Evolutionary conservation across 2,888 invertebrate genomes (phyloP), one percentile per base, ranked within the genome.

Genomic region (Mythimna impura): DNA sequence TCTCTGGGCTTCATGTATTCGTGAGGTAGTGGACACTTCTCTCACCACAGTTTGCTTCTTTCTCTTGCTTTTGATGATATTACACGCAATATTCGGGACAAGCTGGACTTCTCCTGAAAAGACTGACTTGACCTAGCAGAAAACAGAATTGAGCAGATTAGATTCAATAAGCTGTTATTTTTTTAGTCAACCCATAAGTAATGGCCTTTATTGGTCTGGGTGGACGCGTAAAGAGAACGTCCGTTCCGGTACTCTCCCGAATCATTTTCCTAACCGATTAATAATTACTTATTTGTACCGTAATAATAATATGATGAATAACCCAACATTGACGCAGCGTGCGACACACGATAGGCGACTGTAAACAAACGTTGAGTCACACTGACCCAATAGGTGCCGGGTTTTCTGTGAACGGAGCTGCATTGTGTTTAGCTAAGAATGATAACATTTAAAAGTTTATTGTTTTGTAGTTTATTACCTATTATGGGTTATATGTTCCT

Each of bases 241-340:
- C 12, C 30, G 76, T 66, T 69, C 57, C 55, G 62, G 68, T 66
- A 47, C 34, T 60, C 58, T 54, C 57, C 58, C 34, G 30, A 71
- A 65, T 52, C n/a, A 54, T 10, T 54, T 80, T 67, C 34, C 20
- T 43, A 55, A 52, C 36, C 30, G 60, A 78, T 70, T 22, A 72
- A 72, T 76, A 73, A 71, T 76, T 50, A 68, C 61, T 69, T 80
- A 97, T 97, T 88, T 97, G 97, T 82, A 63, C 54, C 40, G 63
- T 79, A 54, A 57, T 96, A 67, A 67, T 77, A 73, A 43, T 50
- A 30, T 52, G 54, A 96, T 76, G 66, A 84, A 78, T 83, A 84
- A 86, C 73, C 25, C 65, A 57, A 54, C 62, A 70, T 86, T 86
- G 89, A 87, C 86, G 87, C 79, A 82, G 71, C 67, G 80, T 84